Evolutionary conservation across 2,888 invertebrate species (phyloP).

Genomic region (Mythimna impura): DNA sequence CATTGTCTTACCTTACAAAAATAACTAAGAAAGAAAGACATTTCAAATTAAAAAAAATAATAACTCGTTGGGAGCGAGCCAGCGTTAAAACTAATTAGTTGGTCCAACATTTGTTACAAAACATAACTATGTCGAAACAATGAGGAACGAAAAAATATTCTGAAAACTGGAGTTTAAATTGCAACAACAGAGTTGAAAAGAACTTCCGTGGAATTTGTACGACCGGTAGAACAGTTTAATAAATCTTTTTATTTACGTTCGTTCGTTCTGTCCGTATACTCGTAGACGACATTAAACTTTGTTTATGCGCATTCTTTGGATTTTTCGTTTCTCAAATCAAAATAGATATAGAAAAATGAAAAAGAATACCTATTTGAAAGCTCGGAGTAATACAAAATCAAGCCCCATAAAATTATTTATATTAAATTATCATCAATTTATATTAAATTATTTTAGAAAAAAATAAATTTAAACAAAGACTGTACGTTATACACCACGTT

Average conservation of each 20-base stretch:
- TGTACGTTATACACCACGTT: not conserved
- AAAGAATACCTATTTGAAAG: too few species aligned
- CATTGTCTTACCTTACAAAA: conserved; percentile 8
- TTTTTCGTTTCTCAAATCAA: too few species aligned
- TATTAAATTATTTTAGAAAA: not conserved
- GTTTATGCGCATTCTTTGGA: too few species aligned
- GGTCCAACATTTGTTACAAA: conserved; percentile 33
- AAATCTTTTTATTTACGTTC: not conserved
- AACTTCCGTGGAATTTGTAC: conserved; percentile 19
- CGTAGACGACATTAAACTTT: too few species aligned
- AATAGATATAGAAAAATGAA: too few species aligned
- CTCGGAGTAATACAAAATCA: too few species aligned
- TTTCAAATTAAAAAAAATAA: conserved; percentile 27
- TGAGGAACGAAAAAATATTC: conserved; percentile 30
- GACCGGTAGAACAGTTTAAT: not conserved
- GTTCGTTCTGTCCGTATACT: not conserved
- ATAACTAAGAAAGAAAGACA: conserved; percentile 2
- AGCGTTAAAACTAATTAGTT: conserved; percentile 39
- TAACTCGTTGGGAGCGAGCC: conserved; percentile 6
- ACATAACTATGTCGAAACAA: conserved; percentile 28
- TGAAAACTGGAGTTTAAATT: conserved; percentile 24
- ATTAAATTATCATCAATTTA: not conserved
- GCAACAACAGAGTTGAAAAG: conserved; percentile 21
- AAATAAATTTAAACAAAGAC: not conserved
- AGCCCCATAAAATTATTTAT: not conserved